phyloP scores from a whole-genome alignment of 1,140 invertebrate genomes.

The Orussus abietinus region DNA sequence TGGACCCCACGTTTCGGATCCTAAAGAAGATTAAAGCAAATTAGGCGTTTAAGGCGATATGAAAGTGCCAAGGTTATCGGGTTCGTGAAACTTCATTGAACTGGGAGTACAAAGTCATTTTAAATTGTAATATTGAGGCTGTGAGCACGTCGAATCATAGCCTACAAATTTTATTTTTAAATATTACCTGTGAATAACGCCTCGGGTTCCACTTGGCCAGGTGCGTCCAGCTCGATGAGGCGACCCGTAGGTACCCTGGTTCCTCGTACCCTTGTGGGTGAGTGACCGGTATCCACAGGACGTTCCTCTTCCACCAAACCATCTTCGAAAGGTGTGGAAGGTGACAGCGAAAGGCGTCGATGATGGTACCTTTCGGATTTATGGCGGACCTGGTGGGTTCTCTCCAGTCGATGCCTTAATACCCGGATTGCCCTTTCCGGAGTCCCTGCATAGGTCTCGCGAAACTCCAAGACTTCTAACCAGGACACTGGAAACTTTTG shows the following conservation, averaged over 20 bases:
- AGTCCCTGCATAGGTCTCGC: slow-evolving; percentile 61
- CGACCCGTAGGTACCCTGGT: slow-evolving; percentile 58
- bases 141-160: no score
- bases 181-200: no score
- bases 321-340: slow-evolving; percentile 14
- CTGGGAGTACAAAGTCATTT: no score
- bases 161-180: no score
- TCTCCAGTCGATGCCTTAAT: slow-evolving; percentile 48
- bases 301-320: slow-evolving; percentile 13
- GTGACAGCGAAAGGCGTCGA: slow-evolving; percentile 23
- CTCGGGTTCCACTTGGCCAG: slow-evolving; percentile 32
- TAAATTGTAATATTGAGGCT: no score
- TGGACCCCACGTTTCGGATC: no score
- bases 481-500: slow-evolving; percentile 56
- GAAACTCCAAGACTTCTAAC: slow-evolving; percentile 64
- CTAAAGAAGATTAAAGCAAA: no score
- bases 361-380: slow-evolving; percentile 26
- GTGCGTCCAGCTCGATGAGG: slow-evolving; percentile 68
- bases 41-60: no score
- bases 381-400: slow-evolving; percentile 35
- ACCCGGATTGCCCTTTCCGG: slow-evolving; percentile 55
- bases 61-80: slow-evolving; percentile 31
- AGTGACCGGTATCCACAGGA: slow-evolving; percentile 6
- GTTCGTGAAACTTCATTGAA: slow-evolving; percentile 28
- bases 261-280: not conserved